Evolutionary conservation across 37 sponge, comb jelly and placozoan genomes (phyloP).

Genomic region (Tethya wilhelma): DNA sequence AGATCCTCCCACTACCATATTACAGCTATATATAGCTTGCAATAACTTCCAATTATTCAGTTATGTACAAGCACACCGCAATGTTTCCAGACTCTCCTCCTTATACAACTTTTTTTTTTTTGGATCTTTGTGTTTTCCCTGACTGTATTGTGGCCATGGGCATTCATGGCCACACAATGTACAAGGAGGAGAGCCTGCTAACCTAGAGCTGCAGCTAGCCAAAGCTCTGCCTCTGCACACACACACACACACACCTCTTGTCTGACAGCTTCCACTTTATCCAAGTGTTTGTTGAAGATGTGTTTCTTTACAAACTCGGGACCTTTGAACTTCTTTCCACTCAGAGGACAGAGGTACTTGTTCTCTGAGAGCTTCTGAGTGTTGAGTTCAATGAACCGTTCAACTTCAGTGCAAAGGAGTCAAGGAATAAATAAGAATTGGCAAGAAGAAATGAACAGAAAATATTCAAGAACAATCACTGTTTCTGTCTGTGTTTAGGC

Average conservation of each 20-base stretch:
- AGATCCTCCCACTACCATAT: too few relatives aligned
- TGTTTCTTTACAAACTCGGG: constrained; percentile 98
- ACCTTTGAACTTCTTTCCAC: constrained; percentile 98
- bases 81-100: too few relatives aligned
- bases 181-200: too few relatives aligned
- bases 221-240: too few relatives aligned
- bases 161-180: too few relatives aligned
- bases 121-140: too few relatives aligned
- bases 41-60: too few relatives aligned
- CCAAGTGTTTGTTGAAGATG: constrained; percentile 97
- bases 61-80: too few relatives aligned
- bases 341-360: constrained; percentile 97
- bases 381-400: constrained; percentile 87
- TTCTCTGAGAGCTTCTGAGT: constrained; percentile 85
- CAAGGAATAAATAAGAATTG: constrained; percentile 17
- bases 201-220: too few relatives aligned
- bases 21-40: too few relatives aligned
- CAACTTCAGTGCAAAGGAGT: constrained; percentile 78
- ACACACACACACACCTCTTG: constrained; percentile 79
- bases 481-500: neutral
- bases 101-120: too few relatives aligned
- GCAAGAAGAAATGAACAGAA: neutral
- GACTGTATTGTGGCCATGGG: too few relatives aligned
- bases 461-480: neutral
- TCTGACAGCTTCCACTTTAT: constrained; percentile 84